A percentile compares a stretch with the other conserved stretches of the same genome.
These are phyloP conservation scores for Seriola aureovittata DNA, from an alignment of 2,113 vertebrate genomes.

Conservation along the genomic window DNA sequence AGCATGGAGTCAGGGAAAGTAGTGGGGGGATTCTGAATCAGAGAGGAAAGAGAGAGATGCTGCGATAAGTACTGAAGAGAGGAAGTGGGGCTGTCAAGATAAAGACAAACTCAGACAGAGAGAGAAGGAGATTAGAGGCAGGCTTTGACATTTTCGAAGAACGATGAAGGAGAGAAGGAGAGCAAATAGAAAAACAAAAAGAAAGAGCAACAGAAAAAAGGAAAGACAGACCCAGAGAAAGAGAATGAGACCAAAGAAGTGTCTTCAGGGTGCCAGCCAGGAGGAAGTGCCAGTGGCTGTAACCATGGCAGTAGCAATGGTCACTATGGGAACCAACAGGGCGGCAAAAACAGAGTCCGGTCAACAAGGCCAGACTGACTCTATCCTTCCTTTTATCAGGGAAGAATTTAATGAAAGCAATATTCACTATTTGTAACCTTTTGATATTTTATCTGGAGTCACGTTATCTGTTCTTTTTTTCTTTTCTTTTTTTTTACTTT, in stretches of 20 bases:
- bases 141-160: constrained; percentile 63
- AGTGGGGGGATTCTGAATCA: constrained; percentile 67
- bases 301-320: constrained; percentile 65
- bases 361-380: constrained; percentile 67
- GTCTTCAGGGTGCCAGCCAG: constrained; percentile 64
- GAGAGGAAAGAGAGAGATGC: constrained; percentile 73
- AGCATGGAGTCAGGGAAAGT: constrained; percentile 69
- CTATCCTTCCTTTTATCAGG: constrained; percentile 38
- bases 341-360: constrained; percentile 47
- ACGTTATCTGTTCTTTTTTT: constrained; percentile 11
- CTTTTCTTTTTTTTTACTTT: constrained; percentile 7
- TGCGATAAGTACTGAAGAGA: constrained; percentile 75
- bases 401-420: constrained; percentile 36
- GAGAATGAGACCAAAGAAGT: constrained; percentile 62
- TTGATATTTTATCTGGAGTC: constrained; percentile 39
- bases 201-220: constrained; percentile 44
- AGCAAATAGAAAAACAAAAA: constrained; percentile 32
- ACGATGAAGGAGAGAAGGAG: constrained; percentile 47
- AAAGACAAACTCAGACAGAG: constrained; percentile 74
- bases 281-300: constrained; percentile 72
- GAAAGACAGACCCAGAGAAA: constrained; percentile 30
- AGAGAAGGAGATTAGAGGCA: constrained; percentile 72
- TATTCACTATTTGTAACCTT: constrained; percentile 40
- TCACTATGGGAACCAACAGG: constrained; percentile 74
- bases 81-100: constrained; percentile 79